These are phyloP conservation scores for Poecilia picta DNA, from an alignment of 2,797 vertebrate species.

Conservation along the genomic window DNA sequence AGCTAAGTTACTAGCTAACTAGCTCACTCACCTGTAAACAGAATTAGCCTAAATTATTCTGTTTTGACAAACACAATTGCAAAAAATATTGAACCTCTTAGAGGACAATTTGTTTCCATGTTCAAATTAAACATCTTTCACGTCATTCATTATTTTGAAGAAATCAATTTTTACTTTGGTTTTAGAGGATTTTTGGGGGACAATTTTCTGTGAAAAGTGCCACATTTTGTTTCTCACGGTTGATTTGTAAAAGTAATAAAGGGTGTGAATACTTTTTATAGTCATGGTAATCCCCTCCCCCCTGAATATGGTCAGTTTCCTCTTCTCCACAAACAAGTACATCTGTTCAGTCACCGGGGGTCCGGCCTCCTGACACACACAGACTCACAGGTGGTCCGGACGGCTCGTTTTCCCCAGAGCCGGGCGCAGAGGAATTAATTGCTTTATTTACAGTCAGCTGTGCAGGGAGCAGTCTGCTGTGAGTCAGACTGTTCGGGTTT, in stretches of 20 bases:
- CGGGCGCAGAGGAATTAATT: slow-evolving; percentile 54
- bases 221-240: background rate
- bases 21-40: no score
- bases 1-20: no score
- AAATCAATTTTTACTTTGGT: background rate
- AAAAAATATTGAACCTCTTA: no score
- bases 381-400: slow-evolving; percentile 52
- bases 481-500: slow-evolving; percentile 26
- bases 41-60: no score
- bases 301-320: background rate
- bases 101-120: no score
- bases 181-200: background rate
- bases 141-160: background rate
- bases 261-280: background rate
- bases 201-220: background rate
- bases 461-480: slow-evolving; percentile 19
- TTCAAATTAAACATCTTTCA: no score
- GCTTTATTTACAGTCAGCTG: slow-evolving; percentile 50
- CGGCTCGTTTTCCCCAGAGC: slow-evolving; percentile 48
- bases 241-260: background rate
- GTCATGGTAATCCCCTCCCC: background rate
- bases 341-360: slow-evolving; percentile 49
- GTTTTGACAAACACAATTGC: no score
- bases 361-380: slow-evolving; percentile 17
- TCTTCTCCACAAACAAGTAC: slow-evolving; percentile 40